phyloP scores from a whole-genome alignment of 2,113 vertebrate genomes.

The Tupaia tana region DNA sequence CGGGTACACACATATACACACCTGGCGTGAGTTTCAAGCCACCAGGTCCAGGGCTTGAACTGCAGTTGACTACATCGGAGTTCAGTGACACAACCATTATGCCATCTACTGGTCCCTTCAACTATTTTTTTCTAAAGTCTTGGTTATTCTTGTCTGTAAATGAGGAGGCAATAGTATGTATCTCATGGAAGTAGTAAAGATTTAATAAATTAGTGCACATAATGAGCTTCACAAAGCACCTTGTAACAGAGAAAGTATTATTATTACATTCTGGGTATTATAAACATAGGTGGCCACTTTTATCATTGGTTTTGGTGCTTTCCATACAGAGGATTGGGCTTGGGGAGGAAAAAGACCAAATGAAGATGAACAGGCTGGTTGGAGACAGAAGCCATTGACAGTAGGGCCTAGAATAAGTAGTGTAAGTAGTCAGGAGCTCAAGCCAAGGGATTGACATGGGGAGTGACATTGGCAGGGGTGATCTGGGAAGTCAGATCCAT shows the following conservation, averaged over 20 bases:
- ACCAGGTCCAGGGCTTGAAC: too few species aligned
- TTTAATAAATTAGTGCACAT: rapidly evolving
- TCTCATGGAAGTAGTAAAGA: not conserved
- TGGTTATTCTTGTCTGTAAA: not conserved
- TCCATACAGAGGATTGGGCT: not conserved
- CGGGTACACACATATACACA: too few species aligned
- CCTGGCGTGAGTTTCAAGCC: too few species aligned
- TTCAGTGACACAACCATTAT: too few species aligned
- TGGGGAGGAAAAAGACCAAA: not conserved
- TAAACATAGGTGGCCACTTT: rapidly evolving
- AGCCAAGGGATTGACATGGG: not conserved
- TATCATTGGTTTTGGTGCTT: not conserved
- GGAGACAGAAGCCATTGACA: not conserved
- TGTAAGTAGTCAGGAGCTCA: not conserved
- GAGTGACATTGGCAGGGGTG: rapidly evolving
- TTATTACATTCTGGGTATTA: not conserved
- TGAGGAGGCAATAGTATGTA: rapidly evolving
- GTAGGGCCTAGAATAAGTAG: not conserved
- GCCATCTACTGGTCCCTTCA: too few species aligned
- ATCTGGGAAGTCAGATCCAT: too few species aligned
- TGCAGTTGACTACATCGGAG: too few species aligned
- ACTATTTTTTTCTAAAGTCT: not conserved
- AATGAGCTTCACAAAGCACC: not conserved
- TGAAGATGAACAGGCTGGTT: rapidly evolving
- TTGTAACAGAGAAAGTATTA: not conserved